Base-by-base conservation (phyloP, 2,888 invertebrate species). In the Acleris holmiana region DNA sequence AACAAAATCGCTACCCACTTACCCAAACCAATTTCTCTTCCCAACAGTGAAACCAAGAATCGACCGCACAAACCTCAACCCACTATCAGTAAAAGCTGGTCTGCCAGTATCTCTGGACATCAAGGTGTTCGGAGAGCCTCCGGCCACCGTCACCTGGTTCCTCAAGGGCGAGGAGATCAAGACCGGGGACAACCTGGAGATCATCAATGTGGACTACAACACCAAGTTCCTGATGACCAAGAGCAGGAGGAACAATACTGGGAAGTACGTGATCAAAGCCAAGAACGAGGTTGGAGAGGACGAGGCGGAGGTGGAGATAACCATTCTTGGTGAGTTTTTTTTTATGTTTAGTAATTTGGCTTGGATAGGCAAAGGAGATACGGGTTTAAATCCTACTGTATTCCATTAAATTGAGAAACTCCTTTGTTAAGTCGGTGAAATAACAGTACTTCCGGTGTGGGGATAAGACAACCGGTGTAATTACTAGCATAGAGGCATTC, bases 231-330 rank as follows among this genome's bases (percentile, higher is more conserved):
- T 97, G 78, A 95, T 98, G 71, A 94, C 97, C 79, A 95, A 96
- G 83, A 95, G 96, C 25, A 96, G 96, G 75, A 94, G 99, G 60
- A 90, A 93, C 3, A 96, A 97, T 78, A 96, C 96, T 65, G 99
- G 98, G 40, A 96, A 96, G 83, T 99, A 99, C 80, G 95, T 95
- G 2, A 96, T 99, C 67, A 96, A 94, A 68, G 98, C 99, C 21
- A 96, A 95, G 84, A 99, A 99, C 83, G 96, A 97, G 80, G 97
- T 97, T 6, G 99, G 99, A 0, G 97, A 97, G 83, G 99, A 99
- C 83, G 94, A 95, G 53, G 98, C 98, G 4, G 97, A 98, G 73
- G 93, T 99, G 44, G 98, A 98, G 75, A 96, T 99, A 41, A 96
- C 96, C 25, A 95, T 99, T 46, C 94, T 98, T 71, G 93, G 93